phyloP scores from a whole-genome alignment of 53 echinoderm and acorn worm species.

The Pentamera pediparva region DNA sequence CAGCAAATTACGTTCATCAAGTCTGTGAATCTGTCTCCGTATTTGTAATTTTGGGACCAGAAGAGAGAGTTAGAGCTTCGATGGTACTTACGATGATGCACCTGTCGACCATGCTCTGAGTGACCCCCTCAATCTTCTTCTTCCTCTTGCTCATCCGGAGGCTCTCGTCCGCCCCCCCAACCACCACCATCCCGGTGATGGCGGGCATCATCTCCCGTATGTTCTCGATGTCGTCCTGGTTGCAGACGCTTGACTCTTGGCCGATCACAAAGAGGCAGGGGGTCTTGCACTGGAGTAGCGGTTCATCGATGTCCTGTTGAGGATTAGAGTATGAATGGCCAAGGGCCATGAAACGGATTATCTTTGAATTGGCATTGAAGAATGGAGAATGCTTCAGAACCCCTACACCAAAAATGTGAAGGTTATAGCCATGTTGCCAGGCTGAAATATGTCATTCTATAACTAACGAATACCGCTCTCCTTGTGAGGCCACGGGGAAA shows the following conservation, averaged over 20 bases:
- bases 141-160: constrained; percentile 85
- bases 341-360: too few species aligned
- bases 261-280: constrained; percentile 90
- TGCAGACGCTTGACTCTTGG: constrained; percentile 85
- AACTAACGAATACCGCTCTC: too few species aligned
- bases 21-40: neutral
- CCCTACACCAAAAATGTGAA: too few species aligned
- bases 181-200: constrained; percentile 80
- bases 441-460: too few species aligned
- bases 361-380: too few species aligned
- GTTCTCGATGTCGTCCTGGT: constrained; percentile 89
- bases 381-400: too few species aligned
- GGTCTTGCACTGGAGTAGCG: constrained; percentile 74
- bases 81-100: constrained; percentile 77
- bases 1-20: too few species aligned
- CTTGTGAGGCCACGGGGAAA: too few species aligned
- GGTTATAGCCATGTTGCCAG: too few species aligned
- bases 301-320: constrained; percentile 91
- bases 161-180: constrained; percentile 93
- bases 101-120: constrained; percentile 99
- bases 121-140: constrained; percentile 87
- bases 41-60: neutral
- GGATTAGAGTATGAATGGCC: too few species aligned
- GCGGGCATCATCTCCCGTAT: constrained; percentile 87
- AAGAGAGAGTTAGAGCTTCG: neutral